Conservation (phyloP, 2,113 vertebrate species). For the Sturnira hondurensis region DNA sequence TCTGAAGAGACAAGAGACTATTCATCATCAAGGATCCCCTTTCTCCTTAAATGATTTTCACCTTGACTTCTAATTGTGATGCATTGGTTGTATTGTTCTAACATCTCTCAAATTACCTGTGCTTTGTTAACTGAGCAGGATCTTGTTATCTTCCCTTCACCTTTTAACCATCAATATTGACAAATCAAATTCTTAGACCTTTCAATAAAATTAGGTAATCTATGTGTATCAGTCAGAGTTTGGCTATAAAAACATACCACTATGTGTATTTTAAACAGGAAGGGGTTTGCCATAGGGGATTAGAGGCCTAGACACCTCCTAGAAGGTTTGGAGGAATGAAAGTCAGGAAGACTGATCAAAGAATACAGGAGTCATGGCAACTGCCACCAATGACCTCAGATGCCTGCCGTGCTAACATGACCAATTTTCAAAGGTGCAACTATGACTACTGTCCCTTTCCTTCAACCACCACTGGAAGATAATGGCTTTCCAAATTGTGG, state of each 20-base stretch:
- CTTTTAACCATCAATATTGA: background rate
- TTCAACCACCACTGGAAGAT: background rate
- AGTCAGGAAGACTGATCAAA: background rate
- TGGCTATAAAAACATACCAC: conserved; percentile 4
- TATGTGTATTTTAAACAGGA: background rate
- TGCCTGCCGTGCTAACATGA: background rate
- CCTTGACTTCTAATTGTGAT: conserved; percentile 13
- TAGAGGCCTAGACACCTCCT: background rate
- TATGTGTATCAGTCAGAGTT: background rate
- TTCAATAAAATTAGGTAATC: conserved; percentile 17
- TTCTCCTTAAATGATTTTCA: conserved; percentile 47
- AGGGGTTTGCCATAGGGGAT: background rate
- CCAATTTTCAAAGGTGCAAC: background rate
- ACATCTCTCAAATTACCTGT: background rate
- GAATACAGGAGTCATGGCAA: background rate
- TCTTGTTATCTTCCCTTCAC: background rate
- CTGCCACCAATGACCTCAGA: background rate
- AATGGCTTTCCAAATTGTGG: background rate
- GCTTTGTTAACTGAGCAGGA: background rate
- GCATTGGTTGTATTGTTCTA: background rate
- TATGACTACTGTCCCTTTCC: background rate
- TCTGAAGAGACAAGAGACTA: conserved; percentile 13
- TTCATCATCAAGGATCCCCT: conserved; percentile 23
- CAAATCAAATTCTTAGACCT: conserved; percentile 7
- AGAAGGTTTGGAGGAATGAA: background rate